A percentile compares a stretch with the other conserved stretches of the same genome.
phyloP scores from a whole-genome alignment of 2,888 invertebrate species.

The Ischnura elegans region DNA sequence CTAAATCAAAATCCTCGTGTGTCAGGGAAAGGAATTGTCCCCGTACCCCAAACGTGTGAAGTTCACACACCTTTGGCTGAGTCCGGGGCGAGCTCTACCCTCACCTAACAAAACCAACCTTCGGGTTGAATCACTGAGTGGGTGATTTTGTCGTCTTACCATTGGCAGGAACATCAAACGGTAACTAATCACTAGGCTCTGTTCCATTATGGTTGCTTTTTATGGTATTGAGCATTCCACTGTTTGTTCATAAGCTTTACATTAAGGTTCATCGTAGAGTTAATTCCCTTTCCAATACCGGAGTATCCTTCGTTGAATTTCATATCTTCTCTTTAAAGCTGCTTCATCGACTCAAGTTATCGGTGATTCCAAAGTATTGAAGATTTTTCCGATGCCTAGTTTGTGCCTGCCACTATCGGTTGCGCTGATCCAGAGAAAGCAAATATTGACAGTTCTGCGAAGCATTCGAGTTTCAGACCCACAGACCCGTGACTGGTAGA shows the following conservation, averaged over 20 bases:
- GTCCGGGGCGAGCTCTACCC: too few relatives aligned
- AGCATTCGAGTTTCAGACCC: background rate
- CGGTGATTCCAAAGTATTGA: background rate
- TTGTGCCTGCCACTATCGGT: background rate
- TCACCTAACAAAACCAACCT: too few relatives aligned
- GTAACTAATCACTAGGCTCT: background rate
- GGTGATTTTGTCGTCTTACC: too few relatives aligned
- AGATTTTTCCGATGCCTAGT: background rate
- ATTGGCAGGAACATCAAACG: background rate
- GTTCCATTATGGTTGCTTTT: background rate
- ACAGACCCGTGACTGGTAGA: background rate
- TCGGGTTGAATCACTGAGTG: too few relatives aligned
- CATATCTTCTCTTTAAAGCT: background rate
- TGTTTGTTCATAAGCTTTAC: background rate
- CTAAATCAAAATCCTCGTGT: too few relatives aligned
- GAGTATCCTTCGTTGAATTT: background rate
- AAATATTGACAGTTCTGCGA: background rate
- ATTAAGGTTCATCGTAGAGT: background rate
- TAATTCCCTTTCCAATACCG: background rate
- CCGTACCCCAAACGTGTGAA: too few relatives aligned
- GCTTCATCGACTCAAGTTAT: background rate
- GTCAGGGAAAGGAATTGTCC: too few relatives aligned
- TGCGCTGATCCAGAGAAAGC: background rate
- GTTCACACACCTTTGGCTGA: too few relatives aligned
- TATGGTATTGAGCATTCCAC: background rate